These are phyloP conservation scores for Phyllotis vaccarum DNA, from an alignment of 2,797 vertebrate species.

Conservation along the genomic window DNA sequence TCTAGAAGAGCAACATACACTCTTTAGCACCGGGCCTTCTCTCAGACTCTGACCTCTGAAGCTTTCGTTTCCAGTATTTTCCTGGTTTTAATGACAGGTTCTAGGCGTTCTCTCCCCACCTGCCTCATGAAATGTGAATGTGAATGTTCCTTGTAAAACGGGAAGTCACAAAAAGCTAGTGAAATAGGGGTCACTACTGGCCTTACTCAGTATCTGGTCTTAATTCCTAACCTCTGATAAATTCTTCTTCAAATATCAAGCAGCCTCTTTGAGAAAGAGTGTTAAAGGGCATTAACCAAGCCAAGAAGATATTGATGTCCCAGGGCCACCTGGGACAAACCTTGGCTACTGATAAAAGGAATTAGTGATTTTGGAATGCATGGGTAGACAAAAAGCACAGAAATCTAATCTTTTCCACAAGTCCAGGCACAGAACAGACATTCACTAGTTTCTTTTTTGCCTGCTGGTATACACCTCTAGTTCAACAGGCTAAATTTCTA, in stretches of 20 bases:
- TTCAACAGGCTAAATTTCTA: conserved; percentile 55
- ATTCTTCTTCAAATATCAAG: background rate
- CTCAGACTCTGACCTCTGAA: background rate
- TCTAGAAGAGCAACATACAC: background rate
- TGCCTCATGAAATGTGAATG: background rate
- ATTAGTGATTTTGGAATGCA: conserved; percentile 75
- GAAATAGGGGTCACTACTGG: background rate
- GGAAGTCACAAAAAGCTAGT: background rate
- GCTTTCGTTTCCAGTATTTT: background rate
- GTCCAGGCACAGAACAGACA: conserved; percentile 69
- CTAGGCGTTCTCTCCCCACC: background rate
- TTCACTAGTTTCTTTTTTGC: conserved; percentile 45
- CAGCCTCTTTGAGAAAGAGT: conserved; percentile 19
- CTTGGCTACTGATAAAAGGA: conserved; percentile 80
- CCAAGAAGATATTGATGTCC: conserved; percentile 59
- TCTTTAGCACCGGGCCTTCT: background rate
- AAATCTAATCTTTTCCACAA: conserved; percentile 75
- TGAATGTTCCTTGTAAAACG: background rate
- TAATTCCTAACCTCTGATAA: background rate
- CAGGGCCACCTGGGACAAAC: conserved; percentile 75
- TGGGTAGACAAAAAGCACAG: conserved; percentile 73
- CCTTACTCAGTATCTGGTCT: background rate
- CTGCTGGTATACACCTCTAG: conserved; percentile 69
- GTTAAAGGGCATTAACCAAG: conserved; percentile 69
- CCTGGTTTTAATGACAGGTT: background rate